These are phyloP conservation scores for Cydia amplana DNA, from an alignment of 1,140 invertebrate genomes.

Conservation along the genomic window DNA sequence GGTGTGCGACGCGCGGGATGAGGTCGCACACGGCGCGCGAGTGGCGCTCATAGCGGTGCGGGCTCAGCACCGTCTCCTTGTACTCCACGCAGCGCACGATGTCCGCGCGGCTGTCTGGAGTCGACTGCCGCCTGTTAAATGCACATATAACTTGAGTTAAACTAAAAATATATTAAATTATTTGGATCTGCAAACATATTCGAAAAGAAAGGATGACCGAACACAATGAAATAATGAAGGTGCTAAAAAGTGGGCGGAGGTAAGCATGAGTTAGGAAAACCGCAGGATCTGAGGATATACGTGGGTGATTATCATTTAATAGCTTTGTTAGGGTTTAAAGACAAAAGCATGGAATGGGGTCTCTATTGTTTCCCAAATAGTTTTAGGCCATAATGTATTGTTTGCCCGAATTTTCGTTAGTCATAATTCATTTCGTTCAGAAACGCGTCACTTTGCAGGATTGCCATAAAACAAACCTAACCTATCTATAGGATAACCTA, in stretches of 20 bases:
- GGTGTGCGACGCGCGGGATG: slow-evolving; percentile 51
- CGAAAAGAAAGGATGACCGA: neutral
- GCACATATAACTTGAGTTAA: neutral
- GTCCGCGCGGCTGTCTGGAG: slow-evolving; percentile 72
- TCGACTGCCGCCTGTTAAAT: slow-evolving; percentile 60
- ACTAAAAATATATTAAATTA: neutral
- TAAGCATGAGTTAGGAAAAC: neutral
- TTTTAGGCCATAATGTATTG: too few relatives aligned
- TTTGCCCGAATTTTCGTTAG: too few relatives aligned
- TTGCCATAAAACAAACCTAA: too few relatives aligned
- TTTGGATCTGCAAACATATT: neutral
- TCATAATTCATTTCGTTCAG: too few relatives aligned
- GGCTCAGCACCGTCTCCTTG: slow-evolving; percentile 60
- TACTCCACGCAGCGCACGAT: slow-evolving; percentile 76
- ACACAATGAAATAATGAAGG: neutral
- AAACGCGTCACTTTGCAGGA: too few relatives aligned
- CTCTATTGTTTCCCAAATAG: too few relatives aligned
- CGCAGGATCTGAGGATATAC: neutral
- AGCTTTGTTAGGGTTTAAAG: neutral
- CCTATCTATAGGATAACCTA: too few relatives aligned
- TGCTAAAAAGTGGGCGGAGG: neutral
- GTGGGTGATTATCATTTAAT: neutral
- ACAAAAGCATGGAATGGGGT: slow-evolving; percentile 14
- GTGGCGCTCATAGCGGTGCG: slow-evolving; percentile 50
- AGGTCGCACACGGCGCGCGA: slow-evolving; percentile 71